These are phyloP conservation scores for Griposia aprilina DNA, from an alignment of 2,888 invertebrate species.

Conservation along the genomic window DNA sequence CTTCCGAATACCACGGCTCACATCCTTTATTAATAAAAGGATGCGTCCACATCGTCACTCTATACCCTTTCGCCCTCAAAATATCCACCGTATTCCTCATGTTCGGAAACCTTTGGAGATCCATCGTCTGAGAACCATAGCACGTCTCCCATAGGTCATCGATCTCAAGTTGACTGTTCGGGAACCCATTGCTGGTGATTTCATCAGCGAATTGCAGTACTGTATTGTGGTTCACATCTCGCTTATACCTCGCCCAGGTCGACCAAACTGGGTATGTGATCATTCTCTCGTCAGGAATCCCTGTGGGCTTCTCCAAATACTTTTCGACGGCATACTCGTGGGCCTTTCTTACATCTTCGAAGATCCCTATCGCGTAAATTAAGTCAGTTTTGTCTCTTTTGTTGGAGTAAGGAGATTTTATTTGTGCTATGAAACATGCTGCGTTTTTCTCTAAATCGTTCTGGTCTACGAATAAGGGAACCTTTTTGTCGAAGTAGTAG, in stretches of 20 bases:
- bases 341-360: conserved; percentile 89
- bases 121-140: conserved; percentile 91
- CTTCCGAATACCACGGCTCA: conserved; percentile 87
- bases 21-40: conserved; percentile 92
- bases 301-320: conserved; percentile 90
- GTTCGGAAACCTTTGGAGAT: conserved; percentile 88
- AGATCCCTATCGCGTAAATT: conserved; percentile 91
- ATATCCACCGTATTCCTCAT: conserved; percentile 85
- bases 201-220: conserved; percentile 89
- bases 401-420: conserved; percentile 86
- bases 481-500: conserved; percentile 91
- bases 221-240: conserved; percentile 87
- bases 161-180: conserved; percentile 91
- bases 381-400: conserved; percentile 84
- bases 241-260: conserved; percentile 92
- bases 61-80: conserved; percentile 86
- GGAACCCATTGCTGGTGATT: conserved; percentile 87
- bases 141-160: conserved; percentile 92
- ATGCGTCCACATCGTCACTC: conserved; percentile 92
- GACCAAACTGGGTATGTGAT: conserved; percentile 92
- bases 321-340: conserved; percentile 91
- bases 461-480: conserved; percentile 92
- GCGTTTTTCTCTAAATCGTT: conserved; percentile 87
- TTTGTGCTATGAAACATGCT: conserved; percentile 89
- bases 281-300: conserved; percentile 90